Evolutionary conservation across 2,797 vertebrate genomes (phyloP).

Genomic region (Enteromius anoplus): DNA sequence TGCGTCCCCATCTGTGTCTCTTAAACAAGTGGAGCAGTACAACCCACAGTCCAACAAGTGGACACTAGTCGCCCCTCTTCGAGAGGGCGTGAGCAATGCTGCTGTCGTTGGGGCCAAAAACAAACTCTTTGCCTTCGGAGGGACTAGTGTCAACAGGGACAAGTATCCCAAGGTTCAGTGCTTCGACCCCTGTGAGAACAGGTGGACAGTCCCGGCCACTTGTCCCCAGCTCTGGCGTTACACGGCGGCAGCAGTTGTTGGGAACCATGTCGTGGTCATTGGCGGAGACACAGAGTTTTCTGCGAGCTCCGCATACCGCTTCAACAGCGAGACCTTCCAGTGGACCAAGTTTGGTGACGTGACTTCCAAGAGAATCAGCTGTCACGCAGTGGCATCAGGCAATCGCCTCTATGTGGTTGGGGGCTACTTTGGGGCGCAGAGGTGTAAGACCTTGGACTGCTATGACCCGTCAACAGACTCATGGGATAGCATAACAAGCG

Average conservation of each 20-base stretch:
- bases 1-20: slow-evolving; percentile 85
- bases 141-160: slow-evolving; percentile 84
- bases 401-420: slow-evolving; percentile 86
- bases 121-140: slow-evolving; percentile 86
- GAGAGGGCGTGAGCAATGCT: slow-evolving; percentile 87
- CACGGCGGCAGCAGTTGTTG: slow-evolving; percentile 83
- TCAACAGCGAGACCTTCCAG: slow-evolving; percentile 88
- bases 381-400: slow-evolving; percentile 84
- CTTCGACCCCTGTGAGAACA: slow-evolving; percentile 83
- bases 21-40: slow-evolving; percentile 88
- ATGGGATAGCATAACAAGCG: slow-evolving; percentile 86
- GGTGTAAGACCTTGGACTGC: slow-evolving; percentile 86
- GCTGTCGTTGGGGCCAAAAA: slow-evolving; percentile 86
- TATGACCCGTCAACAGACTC: slow-evolving; percentile 84
- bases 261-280: slow-evolving; percentile 84
- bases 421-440: slow-evolving; percentile 85
- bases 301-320: slow-evolving; percentile 84
- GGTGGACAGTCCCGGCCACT: slow-evolving; percentile 82
- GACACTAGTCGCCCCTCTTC: slow-evolving; percentile 85
- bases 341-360: slow-evolving; percentile 87
- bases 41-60: slow-evolving; percentile 87
- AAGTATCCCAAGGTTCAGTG: slow-evolving; percentile 87
- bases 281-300: slow-evolving; percentile 88
- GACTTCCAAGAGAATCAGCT: slow-evolving; percentile 84
- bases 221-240: slow-evolving; percentile 88